These are phyloP conservation scores for Peromyscus aztecus DNA, from an alignment of 2,797 vertebrate genomes.

Conservation along the genomic window DNA sequence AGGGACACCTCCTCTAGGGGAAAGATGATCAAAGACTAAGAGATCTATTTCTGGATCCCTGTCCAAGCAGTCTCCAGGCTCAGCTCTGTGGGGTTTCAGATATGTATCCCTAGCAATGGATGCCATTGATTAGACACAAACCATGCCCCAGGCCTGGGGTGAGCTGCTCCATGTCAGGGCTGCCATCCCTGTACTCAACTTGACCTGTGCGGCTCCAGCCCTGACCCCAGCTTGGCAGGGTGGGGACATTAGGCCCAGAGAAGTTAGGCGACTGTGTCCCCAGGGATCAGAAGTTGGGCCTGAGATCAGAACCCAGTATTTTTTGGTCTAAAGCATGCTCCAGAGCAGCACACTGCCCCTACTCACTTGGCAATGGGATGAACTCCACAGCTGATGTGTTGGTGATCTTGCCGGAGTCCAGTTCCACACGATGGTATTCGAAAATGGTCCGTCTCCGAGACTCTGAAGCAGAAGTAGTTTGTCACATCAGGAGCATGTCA, in stretches of 20 bases:
- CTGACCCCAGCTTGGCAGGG: not conserved
- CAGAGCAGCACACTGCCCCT: not conserved
- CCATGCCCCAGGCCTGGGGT: not conserved
- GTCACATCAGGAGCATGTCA: not conserved
- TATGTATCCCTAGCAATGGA: not conserved
- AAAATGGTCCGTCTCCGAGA: slow-evolving; percentile 93
- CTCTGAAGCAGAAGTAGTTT: slow-evolving; percentile 86
- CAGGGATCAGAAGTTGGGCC: not conserved
- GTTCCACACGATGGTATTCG: slow-evolving; percentile 96
- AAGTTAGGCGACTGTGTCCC: not conserved
- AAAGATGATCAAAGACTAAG: not conserved
- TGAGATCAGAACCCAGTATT: not conserved
- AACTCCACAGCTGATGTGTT: slow-evolving; percentile 94
- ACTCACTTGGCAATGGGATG: slow-evolving; percentile 95
- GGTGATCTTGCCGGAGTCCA: slow-evolving; percentile 92
- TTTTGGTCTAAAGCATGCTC: not conserved
- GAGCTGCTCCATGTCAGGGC: not conserved
- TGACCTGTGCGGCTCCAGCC: not conserved
- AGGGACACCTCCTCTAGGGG: not conserved
- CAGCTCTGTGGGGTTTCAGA: not conserved
- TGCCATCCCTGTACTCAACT: not conserved
- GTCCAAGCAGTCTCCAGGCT: not conserved
- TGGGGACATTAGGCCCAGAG: not conserved
- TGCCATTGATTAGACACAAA: not conserved
- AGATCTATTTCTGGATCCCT: not conserved